Evolutionary conservation across 2,888 invertebrate species (phyloP).

Genomic region (Mythimna pallens): DNA sequence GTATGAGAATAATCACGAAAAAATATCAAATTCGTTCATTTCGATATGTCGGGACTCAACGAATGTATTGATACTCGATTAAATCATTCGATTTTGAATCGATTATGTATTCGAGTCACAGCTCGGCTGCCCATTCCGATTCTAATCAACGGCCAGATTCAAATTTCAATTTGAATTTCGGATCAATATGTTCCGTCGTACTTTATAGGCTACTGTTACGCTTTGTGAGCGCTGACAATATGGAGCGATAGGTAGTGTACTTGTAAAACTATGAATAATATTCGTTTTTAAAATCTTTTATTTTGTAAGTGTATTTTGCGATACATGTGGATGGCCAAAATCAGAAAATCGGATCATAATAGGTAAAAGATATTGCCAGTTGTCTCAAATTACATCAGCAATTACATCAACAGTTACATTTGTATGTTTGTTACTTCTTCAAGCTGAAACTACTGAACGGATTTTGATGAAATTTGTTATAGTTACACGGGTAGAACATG

Average conservation of each 20-base stretch:
- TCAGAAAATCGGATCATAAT: no score
- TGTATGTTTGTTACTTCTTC: no score
- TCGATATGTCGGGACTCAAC: constrained; percentile 45
- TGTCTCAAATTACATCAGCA: no score
- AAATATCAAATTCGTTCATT: constrained; percentile 42
- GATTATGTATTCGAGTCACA: constrained; percentile 67
- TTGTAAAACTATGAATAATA: not conserved
- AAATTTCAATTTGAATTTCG: constrained; percentile 67
- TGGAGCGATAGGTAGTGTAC: not conserved
- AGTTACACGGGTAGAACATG: no score
- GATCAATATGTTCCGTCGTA: constrained; percentile 66
- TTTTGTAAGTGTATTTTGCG: not conserved
- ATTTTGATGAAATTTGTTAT: no score
- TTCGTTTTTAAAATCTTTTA: not conserved
- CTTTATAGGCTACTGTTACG: constrained; percentile 55
- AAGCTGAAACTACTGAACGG: no score
- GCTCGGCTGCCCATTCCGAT: constrained; percentile 63
- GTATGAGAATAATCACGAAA: constrained; percentile 11
- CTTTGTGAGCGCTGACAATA: constrained; percentile 33
- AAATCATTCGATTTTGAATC: constrained; percentile 65
- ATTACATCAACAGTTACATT: no score
- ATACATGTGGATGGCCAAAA: not conserved
- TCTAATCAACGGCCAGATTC: constrained; percentile 69
- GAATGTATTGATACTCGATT: constrained; percentile 61
- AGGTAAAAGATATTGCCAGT: no score